phyloP scores from a whole-genome alignment of 2,797 vertebrate genomes.

The Thamnophis elegans region DNA sequence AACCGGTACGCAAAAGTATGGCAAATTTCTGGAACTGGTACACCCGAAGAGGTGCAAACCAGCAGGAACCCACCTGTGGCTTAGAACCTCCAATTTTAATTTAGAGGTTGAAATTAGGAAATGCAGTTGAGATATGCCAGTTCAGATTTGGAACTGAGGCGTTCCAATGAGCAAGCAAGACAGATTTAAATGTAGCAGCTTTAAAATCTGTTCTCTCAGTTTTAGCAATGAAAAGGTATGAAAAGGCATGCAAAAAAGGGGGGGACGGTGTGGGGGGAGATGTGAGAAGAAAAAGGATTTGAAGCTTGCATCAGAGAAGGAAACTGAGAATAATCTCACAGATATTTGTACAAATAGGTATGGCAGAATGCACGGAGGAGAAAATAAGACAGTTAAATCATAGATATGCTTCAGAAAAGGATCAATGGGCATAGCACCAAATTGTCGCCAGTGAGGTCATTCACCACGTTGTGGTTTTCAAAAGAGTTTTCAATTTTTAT shows the following conservation, averaged over 20 bases:
- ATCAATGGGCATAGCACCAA: neutral
- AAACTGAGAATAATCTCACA: too few relatives aligned
- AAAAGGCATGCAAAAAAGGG: neutral
- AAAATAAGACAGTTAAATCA: neutral
- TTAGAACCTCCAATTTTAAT: constrained; percentile 5
- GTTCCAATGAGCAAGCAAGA: neutral
- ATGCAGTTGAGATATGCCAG: neutral
- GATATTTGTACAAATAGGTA: neutral
- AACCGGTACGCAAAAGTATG: too few relatives aligned
- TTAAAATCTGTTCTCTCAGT: neutral
- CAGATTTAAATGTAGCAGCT: neutral
- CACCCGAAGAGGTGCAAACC: too few relatives aligned
- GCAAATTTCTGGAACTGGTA: too few relatives aligned
- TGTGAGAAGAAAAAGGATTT: neutral
- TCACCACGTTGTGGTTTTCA: neutral
- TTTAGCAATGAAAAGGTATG: neutral
- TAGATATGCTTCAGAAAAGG: neutral
- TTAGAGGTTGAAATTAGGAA: neutral
- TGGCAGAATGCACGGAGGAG: neutral
- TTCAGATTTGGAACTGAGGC: neutral
- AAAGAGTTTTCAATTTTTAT: neutral
- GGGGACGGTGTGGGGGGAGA: neutral
- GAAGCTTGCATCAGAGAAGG: neutral
- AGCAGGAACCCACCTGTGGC: neutral
- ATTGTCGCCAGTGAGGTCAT: neutral